Conservation (phyloP, 2,888 invertebrate genomes). For the Dasypolia templi region DNA sequence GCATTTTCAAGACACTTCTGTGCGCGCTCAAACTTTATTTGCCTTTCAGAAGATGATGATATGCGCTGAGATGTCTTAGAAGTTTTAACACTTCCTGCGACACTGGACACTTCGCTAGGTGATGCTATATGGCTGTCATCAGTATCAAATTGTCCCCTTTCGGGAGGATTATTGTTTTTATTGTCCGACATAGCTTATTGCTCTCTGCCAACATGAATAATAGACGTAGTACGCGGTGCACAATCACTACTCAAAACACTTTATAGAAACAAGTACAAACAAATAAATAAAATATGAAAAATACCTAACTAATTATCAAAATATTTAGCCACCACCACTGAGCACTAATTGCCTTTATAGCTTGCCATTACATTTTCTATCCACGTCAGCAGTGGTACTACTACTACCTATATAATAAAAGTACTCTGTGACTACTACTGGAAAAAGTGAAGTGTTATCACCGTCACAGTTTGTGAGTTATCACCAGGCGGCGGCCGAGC, state of each 20-base stretch:
- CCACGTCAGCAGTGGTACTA: constrained; percentile 72
- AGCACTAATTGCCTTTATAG: constrained; percentile 71
- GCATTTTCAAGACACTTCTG: constrained; percentile 89
- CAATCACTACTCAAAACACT: constrained; percentile 54
- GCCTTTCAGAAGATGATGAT: constrained; percentile 84
- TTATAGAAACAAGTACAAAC: constrained; percentile 52
- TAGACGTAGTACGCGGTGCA: constrained; percentile 57
- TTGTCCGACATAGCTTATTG: constrained; percentile 85
- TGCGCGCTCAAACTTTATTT: constrained; percentile 86
- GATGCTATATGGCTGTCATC: constrained; percentile 81
- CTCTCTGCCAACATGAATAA: constrained; percentile 84
- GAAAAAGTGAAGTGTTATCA: too few relatives aligned
- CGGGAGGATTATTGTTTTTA: constrained; percentile 82
- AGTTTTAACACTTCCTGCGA: constrained; percentile 82
- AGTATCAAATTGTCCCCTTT: constrained; percentile 79
- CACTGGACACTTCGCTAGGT: constrained; percentile 80
- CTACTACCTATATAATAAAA: too few relatives aligned
- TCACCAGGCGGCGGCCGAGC: too few relatives aligned
- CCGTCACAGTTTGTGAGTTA: too few relatives aligned
- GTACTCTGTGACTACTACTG: too few relatives aligned
- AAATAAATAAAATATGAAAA: constrained; percentile 45
- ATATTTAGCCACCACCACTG: constrained; percentile 84
- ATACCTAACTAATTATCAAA: constrained; percentile 67
- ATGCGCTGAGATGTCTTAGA: constrained; percentile 77
- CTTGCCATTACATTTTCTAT: constrained; percentile 67